Percentiles rank a stretch among this genome's conserved stretches.
Conservation (phyloP, 1,140 invertebrate species). For the Psix sp. region DNA sequence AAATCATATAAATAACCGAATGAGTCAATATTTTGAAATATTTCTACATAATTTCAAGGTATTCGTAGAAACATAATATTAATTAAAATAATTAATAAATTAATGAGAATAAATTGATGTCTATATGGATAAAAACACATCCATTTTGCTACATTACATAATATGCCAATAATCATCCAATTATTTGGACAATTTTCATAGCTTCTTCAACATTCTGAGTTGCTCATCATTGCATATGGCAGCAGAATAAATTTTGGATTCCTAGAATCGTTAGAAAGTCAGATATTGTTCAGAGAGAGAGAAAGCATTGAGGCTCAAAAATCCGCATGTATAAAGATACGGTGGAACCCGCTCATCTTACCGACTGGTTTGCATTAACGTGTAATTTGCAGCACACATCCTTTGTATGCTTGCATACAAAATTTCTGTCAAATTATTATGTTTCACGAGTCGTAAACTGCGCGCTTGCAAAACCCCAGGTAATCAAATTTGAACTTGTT, state of each 20-base stretch:
- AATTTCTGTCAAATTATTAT: constrained; percentile 46
- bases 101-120: no score
- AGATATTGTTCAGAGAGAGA: constrained; percentile 28
- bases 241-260: constrained; percentile 20
- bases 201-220: no score
- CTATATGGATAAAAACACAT: no score
- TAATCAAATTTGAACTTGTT: constrained; percentile 13
- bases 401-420: constrained; percentile 29
- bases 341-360: constrained; percentile 21
- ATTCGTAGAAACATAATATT: no score
- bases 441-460: constrained; percentile 43
- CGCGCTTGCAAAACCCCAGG: constrained; percentile 10
- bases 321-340: constrained; percentile 21
- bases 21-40: no score
- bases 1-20: no score
- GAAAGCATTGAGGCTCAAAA: constrained; percentile 33
- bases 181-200: no score
- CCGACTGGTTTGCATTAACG: constrained; percentile 33
- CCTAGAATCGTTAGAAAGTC: constrained; percentile 50
- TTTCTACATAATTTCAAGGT: no score
- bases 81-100: no score
- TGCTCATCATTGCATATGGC: not conserved
- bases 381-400: constrained; percentile 35
- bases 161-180: no score
- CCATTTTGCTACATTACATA: no score